These are phyloP conservation scores for Serilophus lunatus DNA, from an alignment of 2,113 vertebrate genomes.

Conservation along the genomic window DNA sequence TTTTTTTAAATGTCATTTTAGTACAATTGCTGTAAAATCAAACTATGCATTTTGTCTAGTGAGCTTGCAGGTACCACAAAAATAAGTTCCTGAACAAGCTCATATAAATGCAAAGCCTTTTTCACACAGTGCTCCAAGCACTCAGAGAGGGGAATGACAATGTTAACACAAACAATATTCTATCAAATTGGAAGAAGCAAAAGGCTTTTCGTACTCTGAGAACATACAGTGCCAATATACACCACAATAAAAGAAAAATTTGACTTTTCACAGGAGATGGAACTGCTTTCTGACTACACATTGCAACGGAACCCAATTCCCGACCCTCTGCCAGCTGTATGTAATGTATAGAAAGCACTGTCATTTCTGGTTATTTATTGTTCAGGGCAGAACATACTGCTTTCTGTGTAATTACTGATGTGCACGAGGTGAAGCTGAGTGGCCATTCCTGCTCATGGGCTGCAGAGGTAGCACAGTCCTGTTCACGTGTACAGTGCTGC, in stretches of 20 bases:
- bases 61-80: neutral
- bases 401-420: neutral
- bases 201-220: neutral
- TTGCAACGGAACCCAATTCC: neutral
- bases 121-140: neutral
- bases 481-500: neutral
- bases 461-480: conserved; percentile 6
- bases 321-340: neutral
- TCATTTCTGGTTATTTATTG: neutral
- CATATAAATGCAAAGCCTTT: neutral
- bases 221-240: neutral
- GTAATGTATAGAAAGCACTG: neutral
- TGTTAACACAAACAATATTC: neutral
- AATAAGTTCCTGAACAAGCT: neutral
- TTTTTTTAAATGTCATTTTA: neutral
- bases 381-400: neutral
- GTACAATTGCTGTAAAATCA: neutral
- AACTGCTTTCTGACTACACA: neutral
- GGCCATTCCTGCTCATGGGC: neutral
- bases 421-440: neutral
- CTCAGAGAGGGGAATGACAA: neutral
- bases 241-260: neutral
- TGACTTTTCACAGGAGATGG: neutral
- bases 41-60: neutral
- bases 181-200: neutral